Base-by-base conservation (phyloP, 2,113 vertebrate genomes). In the Osmerus mordax region DNA sequence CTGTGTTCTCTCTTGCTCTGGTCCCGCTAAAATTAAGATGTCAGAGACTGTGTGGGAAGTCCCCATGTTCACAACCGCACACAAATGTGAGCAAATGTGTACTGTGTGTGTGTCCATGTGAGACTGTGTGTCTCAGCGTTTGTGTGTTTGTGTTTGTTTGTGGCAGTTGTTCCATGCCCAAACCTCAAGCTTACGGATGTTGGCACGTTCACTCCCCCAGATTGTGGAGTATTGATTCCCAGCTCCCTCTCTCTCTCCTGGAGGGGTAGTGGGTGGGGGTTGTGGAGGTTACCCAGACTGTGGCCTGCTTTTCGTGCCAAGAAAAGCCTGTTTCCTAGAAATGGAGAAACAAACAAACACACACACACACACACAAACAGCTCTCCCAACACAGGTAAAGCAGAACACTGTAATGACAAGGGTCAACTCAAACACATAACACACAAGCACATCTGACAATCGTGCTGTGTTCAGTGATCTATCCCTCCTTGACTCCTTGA, bases 311-410 rank as follows among this genome's bases (percentile, higher is more conserved):
- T 25, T 61, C 84, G 73, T 78, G 77, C 88, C 82, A 83, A 84
- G 82, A 74, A 85, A 82, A 86, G 80, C 69, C 86, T 81, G 82
- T 84, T 87, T 89, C 84, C 85, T 83, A 77, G 82, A 80, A 86
- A 78, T 77, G 71, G 59, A 71, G 52, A 70, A 7, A 65, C 71
- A 78, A 6, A 60, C 28, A 65, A 65, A 55, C 18, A 41, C 18
- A 64, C 63, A 63, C 55, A 76, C 15, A 70, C 63, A 63, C 55
- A 76, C 16, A 70, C 7, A 75, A 19, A 13, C n/a, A 4, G 36
- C n/a, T 65, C 4, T 21, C 41, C 19, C 21, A 85, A 87, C 80
- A 78, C 64, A 53, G 59, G 0, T 18, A 11, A 21, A 16, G 25
- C 18, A 3, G 0, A 32, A 9, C 63, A 32, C 8, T 21, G 66